Evolutionary conservation across 2,113 vertebrate species (phyloP).

Genomic region (Candoia aspera): DNA sequence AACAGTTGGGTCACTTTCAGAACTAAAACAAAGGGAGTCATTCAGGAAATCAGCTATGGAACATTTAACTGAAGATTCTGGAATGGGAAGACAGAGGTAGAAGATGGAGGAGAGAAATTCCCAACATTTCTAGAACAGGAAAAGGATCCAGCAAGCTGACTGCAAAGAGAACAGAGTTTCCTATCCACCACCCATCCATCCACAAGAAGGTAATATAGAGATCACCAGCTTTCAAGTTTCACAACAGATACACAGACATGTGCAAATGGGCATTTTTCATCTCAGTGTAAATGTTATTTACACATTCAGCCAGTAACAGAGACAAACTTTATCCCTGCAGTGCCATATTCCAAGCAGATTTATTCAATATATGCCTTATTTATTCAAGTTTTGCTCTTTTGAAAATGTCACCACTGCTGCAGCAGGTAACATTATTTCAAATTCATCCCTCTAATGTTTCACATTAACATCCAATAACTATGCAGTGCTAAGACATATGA

Average conservation of each 20-base stretch:
- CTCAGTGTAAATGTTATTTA: constrained; percentile 40
- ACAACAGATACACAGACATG: not conserved
- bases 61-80: not conserved
- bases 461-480: constrained; percentile 42
- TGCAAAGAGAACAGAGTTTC: not conserved
- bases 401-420: constrained; percentile 55
- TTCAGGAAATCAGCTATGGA: not conserved
- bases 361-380: constrained; percentile 62
- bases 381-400: constrained; percentile 66
- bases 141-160: not conserved
- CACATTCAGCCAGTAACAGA: constrained; percentile 12
- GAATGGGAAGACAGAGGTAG: not conserved
- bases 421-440: constrained; percentile 43
- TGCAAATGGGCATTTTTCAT: not conserved
- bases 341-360: constrained; percentile 48
- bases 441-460: constrained; percentile 50
- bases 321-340: constrained; percentile 33
- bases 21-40: not conserved
- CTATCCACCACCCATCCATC: not conserved
- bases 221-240: not conserved
- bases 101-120: not conserved
- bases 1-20: not conserved
- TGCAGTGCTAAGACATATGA: constrained; percentile 36
- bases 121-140: not conserved
- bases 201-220: not conserved